phyloP scores from a whole-genome alignment of 2,113 vertebrate genomes.

The Callipepla californica region DNA sequence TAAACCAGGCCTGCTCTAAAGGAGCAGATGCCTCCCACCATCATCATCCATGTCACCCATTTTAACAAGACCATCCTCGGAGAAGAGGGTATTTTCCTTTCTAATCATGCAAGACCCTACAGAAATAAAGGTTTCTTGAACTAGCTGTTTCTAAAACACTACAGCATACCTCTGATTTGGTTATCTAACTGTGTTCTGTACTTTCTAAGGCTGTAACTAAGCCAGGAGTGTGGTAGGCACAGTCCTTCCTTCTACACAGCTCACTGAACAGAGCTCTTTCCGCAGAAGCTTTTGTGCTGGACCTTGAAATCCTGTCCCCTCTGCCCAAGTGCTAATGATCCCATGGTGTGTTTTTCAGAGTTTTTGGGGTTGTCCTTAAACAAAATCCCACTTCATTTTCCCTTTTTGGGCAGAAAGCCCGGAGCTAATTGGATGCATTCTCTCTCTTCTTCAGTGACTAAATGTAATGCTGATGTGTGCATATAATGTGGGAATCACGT shows the following conservation, averaged over 20 bases:
- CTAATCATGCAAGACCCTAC: background rate
- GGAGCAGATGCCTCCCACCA: background rate
- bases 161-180: background rate
- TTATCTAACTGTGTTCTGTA: background rate
- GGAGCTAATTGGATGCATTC: conserved; percentile 66
- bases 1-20: background rate
- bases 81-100: background rate
- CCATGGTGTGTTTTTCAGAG: background rate
- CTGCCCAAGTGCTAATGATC: conserved; percentile 41
- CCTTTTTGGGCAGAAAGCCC: conserved; percentile 67
- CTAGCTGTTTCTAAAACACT: background rate
- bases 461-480: conserved; percentile 71
- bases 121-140: background rate
- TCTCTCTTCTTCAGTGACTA: conserved; percentile 64
- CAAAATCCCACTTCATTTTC: conserved; percentile 69
- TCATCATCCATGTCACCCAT: background rate
- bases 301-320: conserved; percentile 25
- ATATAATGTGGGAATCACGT: conserved; percentile 73
- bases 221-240: background rate
- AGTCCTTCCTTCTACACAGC: background rate
- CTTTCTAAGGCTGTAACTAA: background rate
- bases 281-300: conserved; percentile 19
- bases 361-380: conserved; percentile 38
- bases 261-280: conserved; percentile 10
- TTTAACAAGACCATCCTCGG: background rate